phyloP scores from a whole-genome alignment of 2,797 vertebrate genomes.

The Lacerta bilineata region DNA sequence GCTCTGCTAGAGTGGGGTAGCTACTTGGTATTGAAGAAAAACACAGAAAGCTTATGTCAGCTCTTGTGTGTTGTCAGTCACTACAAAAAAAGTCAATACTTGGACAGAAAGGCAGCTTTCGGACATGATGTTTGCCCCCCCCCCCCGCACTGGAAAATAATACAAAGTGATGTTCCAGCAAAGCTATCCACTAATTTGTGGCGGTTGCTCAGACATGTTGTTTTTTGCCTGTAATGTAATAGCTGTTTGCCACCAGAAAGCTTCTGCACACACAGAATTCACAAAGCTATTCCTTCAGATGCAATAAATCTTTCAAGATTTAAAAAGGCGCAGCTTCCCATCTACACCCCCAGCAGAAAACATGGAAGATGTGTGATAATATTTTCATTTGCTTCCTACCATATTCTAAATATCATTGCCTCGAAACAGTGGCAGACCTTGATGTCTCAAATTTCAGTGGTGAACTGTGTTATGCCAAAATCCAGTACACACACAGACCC shows the following conservation, averaged over 20 bases:
- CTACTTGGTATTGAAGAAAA: background rate
- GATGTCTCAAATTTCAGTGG: too few species aligned
- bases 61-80: background rate
- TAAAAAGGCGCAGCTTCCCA: background rate
- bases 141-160: background rate
- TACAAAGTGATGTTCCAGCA: background rate
- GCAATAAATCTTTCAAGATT: too few species aligned
- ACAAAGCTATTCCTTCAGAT: background rate
- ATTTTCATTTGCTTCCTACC: too few species aligned
- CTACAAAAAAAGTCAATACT: background rate
- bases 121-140: background rate
- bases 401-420: too few species aligned
- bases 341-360: background rate
- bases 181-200: background rate
- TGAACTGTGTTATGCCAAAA: too few species aligned
- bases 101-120: background rate
- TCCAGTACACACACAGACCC: background rate
- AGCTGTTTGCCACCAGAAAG: background rate
- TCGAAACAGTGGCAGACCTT: too few species aligned
- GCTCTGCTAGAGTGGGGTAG: background rate
- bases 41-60: slow-evolving; percentile 15
- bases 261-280: background rate
- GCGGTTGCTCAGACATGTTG: background rate
- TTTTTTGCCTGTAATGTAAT: background rate
- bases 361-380: background rate